Percentiles rank a stretch among this genome's conserved stretches.
phyloP scores from a whole-genome alignment of 2,797 vertebrate genomes.

The Gastrophryne carolinensis region DNA sequence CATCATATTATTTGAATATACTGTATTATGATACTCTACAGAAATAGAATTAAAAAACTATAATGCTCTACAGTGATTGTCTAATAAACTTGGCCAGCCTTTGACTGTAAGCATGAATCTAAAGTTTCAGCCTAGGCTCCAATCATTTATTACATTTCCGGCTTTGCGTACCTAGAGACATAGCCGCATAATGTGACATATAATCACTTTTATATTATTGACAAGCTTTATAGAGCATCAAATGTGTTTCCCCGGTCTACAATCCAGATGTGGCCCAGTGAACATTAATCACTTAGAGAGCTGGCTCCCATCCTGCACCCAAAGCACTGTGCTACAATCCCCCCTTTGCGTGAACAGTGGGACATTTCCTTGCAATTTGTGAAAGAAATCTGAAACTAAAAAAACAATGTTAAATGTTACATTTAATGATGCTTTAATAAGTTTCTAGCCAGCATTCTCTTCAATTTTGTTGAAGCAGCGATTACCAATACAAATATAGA shows the following conservation, averaged over 20 bases:
- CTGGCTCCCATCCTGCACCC: neutral
- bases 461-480: no score
- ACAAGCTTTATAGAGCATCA: neutral
- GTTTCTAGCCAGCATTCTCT: no score
- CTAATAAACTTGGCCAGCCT: neutral
- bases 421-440: neutral
- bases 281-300: neutral
- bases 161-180: neutral
- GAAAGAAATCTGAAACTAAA: conserved; percentile 59
- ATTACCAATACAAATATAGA: no score
- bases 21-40: no score
- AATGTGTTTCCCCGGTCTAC: neutral
- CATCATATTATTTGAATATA: no score
- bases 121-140: neutral
- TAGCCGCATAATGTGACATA: neutral
- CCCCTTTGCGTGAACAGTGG: neutral
- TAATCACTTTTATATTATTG: neutral
- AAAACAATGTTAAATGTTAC: conserved; percentile 18
- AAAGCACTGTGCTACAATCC: neutral
- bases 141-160: neutral
- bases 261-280: conserved; percentile 18
- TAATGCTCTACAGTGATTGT: neutral
- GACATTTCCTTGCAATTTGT: conserved; percentile 43
- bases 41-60: neutral
- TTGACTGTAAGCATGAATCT: neutral